Evolutionary conservation across 2,888 invertebrate genomes (phyloP).

Genomic region (Pharmacophagus antenor): DNA sequence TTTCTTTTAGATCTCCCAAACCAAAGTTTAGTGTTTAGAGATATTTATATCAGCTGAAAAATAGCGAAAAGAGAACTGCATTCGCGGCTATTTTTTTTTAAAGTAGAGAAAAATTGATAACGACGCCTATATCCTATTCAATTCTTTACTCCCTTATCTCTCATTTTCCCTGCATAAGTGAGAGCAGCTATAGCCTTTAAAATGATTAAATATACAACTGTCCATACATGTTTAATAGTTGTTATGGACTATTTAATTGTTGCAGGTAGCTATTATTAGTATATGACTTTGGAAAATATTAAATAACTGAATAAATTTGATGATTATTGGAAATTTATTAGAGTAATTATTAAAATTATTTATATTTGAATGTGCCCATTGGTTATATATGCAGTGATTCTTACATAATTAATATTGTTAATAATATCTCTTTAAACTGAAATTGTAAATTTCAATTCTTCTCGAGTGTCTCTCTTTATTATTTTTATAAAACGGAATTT

Average conservation of each 20-base stretch:
- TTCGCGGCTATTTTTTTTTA: not conserved
- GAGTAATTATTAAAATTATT: not conserved
- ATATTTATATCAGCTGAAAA: not conserved
- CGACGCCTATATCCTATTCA: no score
- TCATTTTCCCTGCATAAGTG: not conserved
- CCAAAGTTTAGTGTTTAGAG: not conserved
- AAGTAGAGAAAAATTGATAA: not conserved
- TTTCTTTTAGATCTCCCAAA: constrained; percentile 2
- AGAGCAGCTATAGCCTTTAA: not conserved
- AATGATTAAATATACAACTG: no score
- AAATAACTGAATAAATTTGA: not conserved
- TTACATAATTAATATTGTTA: no score
- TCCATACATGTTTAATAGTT: not conserved
- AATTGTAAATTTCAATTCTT: not conserved
- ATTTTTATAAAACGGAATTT: no score
- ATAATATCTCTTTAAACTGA: not conserved
- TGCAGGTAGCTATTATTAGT: not conserved
- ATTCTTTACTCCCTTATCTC: no score
- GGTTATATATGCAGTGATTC: not conserved
- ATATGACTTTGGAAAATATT: not conserved
- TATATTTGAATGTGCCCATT: not conserved
- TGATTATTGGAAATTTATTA: not conserved
- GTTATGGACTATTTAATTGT: not conserved
- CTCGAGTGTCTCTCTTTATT: no score
- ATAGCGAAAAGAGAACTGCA: not conserved